Evolutionary conservation across 2,113 vertebrate genomes (phyloP), one percentile per base, ranked within the genome.

Genomic region (Butorides virescens): DNA sequence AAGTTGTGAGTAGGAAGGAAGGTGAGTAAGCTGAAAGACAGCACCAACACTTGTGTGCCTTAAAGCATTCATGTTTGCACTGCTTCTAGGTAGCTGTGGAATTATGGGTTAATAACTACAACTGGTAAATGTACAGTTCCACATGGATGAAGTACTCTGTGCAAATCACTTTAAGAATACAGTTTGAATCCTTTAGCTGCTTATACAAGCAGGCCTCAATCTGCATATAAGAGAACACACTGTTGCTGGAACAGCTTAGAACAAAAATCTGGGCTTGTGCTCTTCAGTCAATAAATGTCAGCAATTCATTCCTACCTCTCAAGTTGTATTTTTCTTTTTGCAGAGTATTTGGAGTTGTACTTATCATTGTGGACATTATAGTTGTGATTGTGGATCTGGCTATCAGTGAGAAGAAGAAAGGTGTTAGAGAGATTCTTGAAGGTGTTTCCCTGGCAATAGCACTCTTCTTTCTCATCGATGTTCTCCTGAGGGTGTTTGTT

Each of bases 391-490:
- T 98, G 89, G 99, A 99, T 81, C 77, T 99, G 15, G 59, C 98
- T 9, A 46, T 98, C 46, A 53, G 86, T 49, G 53, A 88, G 4
- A 92, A 44, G 70, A 96, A 91, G 71, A 81, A 47, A 8, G 49
- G 75, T 15, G 84, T 98, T 49, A 97, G 97, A 53, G 49, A 98
- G 5, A 92, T 93, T 20, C 89, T 98, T 53, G 98, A 97, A 96
- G 81, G 85, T 1, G 52, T 99, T 96, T 99, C 99, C 61, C 97
- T 99, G 88, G 91, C 81, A 89, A 99, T 99, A 97, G 99, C 98
- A 12, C 90, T 99, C 85, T 99, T 99, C 97, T 99, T 99, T 73
- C 97, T 99, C 9, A 5, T 97, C 0, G 99, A 99, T 84, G 98
- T 99, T 77, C 96, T 99, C 76, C 98, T 99, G 81, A 98, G 98